Evolutionary conservation across 2,888 invertebrate genomes (phyloP), one percentile per base, ranked within the genome.

Genomic region (Plebejus anna): DNA sequence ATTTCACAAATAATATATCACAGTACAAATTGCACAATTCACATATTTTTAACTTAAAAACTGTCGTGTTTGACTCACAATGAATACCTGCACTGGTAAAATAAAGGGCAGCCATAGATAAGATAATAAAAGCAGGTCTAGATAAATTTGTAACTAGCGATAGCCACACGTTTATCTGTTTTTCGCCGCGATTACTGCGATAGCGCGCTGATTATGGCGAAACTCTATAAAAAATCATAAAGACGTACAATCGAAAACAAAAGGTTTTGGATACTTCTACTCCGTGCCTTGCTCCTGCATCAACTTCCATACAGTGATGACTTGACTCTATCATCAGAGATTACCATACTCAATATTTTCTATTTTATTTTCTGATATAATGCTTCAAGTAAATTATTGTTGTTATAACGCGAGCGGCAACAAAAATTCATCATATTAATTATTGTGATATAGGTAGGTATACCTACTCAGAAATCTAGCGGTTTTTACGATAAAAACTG

Each of bases 61-160:
- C 28, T 61, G 76, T 70, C 32, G 36, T 55, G 55, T 70, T 70
- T 75, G 13, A 61, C 72, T 55, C 72, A 72, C 59, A 59, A 47
- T 76, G 71, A 71, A 59, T 76, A 61, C 72, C 71, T 73, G 72
- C 85, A 83, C 85, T 87, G 86, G 83, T 89, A 88, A 88, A 91
- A 91, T 90, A 90, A 91, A 90, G 87, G 90, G 88, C 88, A 86
- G 85, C 55, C 51, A 28, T 86, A 84, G 94, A 94, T 93, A 92
- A 94, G 94, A 94, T 94, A 93, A 89, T 89, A 85, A 90, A 91
- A 92, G 85, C 91, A 90, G 93, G 93, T 92, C 93, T 93, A 93
- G 94, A 93, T 93, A 94, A 92, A 91, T 90, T 91, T 83, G 87
- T 88, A 87, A 83, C 88, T 82, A 86, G 87, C 86, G 90, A 89